Evolutionary conservation across 2,888 invertebrate species (phyloP).

Genomic region (Psylliodes chrysocephalus): DNA sequence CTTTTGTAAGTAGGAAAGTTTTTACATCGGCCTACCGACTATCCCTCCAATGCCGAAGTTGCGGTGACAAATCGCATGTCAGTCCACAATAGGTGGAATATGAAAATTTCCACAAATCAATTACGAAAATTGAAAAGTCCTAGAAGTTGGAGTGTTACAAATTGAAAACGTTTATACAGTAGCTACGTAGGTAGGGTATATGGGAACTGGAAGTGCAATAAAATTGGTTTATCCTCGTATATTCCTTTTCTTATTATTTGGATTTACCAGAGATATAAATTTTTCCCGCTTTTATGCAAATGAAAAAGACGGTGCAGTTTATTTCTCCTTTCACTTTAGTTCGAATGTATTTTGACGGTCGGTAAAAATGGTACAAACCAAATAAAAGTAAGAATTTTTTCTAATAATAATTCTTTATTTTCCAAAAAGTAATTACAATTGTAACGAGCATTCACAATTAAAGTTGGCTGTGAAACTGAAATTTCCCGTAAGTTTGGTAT

Average conservation of each 20-base stretch:
- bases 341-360: no score
- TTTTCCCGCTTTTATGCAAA: neutral
- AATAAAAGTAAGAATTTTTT: no score
- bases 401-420: no score
- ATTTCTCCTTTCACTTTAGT: no score
- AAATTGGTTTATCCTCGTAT: slow-evolving; percentile 7
- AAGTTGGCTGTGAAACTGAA: no score
- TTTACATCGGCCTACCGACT: neutral
- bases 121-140: slow-evolving; percentile 25
- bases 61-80: neutral
- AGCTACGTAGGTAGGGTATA: neutral
- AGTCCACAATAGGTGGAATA: neutral
- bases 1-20: no score
- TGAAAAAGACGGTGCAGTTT: neutral
- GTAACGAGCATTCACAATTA: no score
- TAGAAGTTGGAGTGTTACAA: slow-evolving; percentile 1
- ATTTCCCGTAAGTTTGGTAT: no score
- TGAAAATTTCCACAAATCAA: slow-evolving; percentile 13
- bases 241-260: slow-evolving; percentile 9
- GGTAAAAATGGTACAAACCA: no score
- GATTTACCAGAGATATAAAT: neutral
- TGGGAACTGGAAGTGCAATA: slow-evolving; percentile 1
- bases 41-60: neutral
- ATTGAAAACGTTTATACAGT: slow-evolving; percentile 10
- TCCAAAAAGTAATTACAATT: no score